Conservation (phyloP, 2,888 invertebrate genomes). For the Fragum fragum region DNA sequence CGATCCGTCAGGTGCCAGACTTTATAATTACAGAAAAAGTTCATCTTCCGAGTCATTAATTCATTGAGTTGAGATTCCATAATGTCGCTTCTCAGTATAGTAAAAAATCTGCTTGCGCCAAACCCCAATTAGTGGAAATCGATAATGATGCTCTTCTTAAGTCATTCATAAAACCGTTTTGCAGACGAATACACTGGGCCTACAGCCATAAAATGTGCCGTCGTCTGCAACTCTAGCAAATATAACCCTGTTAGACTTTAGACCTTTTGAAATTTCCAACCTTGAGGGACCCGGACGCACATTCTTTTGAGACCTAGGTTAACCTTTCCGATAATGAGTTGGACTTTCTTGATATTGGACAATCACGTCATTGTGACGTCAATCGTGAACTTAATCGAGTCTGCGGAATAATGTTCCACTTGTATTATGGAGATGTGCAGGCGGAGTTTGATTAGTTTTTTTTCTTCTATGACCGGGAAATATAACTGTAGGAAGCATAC, state of each 20-base stretch:
- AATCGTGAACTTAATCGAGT: slow-evolving; percentile 51
- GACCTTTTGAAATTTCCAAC: neutral
- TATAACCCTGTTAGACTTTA: neutral
- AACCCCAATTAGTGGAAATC: neutral
- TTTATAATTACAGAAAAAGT: no score
- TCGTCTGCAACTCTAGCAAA: neutral
- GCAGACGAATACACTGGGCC: neutral
- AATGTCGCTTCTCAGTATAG: neutral
- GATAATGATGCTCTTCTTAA: neutral
- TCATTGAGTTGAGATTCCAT: no score
- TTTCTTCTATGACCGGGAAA: neutral
- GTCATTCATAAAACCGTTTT: neutral
- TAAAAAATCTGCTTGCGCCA: neutral
- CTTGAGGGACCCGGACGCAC: neutral
- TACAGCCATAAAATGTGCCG: neutral
- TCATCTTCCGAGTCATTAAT: no score
- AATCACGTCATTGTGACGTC: slow-evolving; percentile 64
- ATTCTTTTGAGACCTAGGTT: neutral
- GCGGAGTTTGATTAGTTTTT: slow-evolving; percentile 24
- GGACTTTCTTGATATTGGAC: slow-evolving; percentile 41
- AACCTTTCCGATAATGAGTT: slow-evolving; percentile 22
- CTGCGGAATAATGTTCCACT: slow-evolving; percentile 17
- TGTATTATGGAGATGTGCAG: slow-evolving; percentile 12
- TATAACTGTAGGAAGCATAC: slow-evolving; percentile 8
- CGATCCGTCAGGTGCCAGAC: no score